Evolutionary conservation across 2,797 vertebrate species (phyloP), one percentile per base, ranked within the genome.

Genomic region (Chromis chromis): DNA sequence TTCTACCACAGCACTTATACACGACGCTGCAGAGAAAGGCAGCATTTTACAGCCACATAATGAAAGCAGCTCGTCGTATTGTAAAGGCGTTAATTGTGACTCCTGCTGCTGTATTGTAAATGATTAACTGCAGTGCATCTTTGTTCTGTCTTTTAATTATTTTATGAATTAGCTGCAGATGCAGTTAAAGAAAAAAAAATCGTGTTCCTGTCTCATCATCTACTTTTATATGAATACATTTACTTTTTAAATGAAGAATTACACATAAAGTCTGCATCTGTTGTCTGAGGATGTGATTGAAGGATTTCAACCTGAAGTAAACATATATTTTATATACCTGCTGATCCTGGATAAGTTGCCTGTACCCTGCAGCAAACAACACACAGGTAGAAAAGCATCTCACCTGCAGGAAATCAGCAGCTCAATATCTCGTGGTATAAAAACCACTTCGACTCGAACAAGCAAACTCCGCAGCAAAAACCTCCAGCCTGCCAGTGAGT

Each of bases 31-130:
- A 78, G 54, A 69, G 58, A 50, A 63, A 40, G 0, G 13, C 54
- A 53, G 44, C 48, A 55, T 44, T 19, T 81, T 61, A 60, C 42
- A 52, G 33, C n/a, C 12, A 16, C 25, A 33, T 16, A 28, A 71
- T 48, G n/a, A 68, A 72, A 65, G 28, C 28, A 11, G 31, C 8
- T 8, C 8, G 31, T 9, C 25, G 12, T 7, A 12, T 3, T 60
- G 17, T 52, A 66, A 55, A 4, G 40, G 60, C 28, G 42, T 67
- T 81, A 61, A 67, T 14, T 72, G 66, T 27, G 56, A 42, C 65
- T 61, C 36, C 28, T 24, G 52, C 62, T 46, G 10, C 22, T 27
- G 31, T 40, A 16, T 13, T 42, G 33, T 65, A 65, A 67, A 46
- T 55, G 24, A 65, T 21, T 25, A 78, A 52, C 21, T 65, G 42